Base-by-base conservation (phyloP, 2,888 invertebrate species). In the Eurytoma californica region DNA sequence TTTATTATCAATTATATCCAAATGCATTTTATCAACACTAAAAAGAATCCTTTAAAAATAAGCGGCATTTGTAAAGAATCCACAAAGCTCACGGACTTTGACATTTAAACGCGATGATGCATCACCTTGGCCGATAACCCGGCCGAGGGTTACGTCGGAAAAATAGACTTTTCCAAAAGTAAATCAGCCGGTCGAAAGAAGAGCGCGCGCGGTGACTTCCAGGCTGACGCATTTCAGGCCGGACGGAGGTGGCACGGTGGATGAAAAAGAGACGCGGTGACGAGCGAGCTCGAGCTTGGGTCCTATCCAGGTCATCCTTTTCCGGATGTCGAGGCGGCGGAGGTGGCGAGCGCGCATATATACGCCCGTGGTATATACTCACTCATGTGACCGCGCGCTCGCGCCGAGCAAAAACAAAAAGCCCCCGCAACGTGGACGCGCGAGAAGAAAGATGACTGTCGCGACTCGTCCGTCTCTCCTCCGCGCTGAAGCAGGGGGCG, bases 301-400 rank as follows among this genome's bases (percentile, higher is more conserved):
- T 83, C 85, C 86, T 86, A 88, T 88, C 88, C 88, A 88, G 88
- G 88, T 88, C 88, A 88, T 84, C 82, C 85, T 83, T 79, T 82
- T 83, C 79, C 83, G 84, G 82, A 79, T 84, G 82, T 74, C 80
- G 69, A 63, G 63, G 55, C 51, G 66, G 77, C 69, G 83, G 77
- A 67, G 84, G 81, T 82, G 83, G 85, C 39, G 14, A 12, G 28
- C 57, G 30, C 67, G 28, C n/a, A n/a, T 12, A 16, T 39, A 55
- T n/a, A n/a, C 55, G 16, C 14, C 3, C 28, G 30, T 3, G 7
- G n/a, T n/a, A n/a, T n/a, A n/a, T 14, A 14, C 51, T 16, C 30
- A 3, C 18, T 9, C n/a, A 1, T 53, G 24, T 55, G 18, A 61
- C 39, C 55, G 57, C 55, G 16, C 47, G n/a, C n/a, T n/a, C n/a